phyloP scores from a whole-genome alignment of 2,113 vertebrate genomes.

The Rana temporaria region DNA sequence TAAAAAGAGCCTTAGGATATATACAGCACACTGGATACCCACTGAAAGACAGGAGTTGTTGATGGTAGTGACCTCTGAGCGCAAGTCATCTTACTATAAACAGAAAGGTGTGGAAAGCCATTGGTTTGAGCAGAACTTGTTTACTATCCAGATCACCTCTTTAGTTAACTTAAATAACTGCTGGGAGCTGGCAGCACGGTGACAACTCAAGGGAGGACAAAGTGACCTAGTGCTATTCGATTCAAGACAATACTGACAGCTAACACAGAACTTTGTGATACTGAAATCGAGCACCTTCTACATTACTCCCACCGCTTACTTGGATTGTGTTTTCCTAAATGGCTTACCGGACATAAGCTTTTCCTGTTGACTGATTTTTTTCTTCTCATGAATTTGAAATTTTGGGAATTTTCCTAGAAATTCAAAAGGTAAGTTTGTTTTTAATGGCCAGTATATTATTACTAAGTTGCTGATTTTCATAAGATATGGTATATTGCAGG shows the following conservation, averaged over 20 bases:
- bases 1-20: slow-evolving; percentile 71
- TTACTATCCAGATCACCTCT: slow-evolving; percentile 72
- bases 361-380: slow-evolving; percentile 18
- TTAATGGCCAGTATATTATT: not conserved
- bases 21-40: slow-evolving; percentile 70
- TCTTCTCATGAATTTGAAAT: slow-evolving; percentile 1
- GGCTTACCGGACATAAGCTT: slow-evolving; percentile 18
- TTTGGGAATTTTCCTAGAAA: not conserved
- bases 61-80: slow-evolving; percentile 76
- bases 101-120: slow-evolving; percentile 78
- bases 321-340: slow-evolving; percentile 64
- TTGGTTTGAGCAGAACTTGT: slow-evolving; percentile 73
- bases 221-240: slow-evolving; percentile 66
- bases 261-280: slow-evolving; percentile 52
- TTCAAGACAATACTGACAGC: slow-evolving; percentile 61
- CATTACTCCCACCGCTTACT: slow-evolving; percentile 53
- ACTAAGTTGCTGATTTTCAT: not conserved
- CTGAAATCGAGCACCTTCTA: slow-evolving; percentile 31
- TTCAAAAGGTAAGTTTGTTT: slow-evolving; percentile 27
- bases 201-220: slow-evolving; percentile 65
- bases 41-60: slow-evolving; percentile 74
- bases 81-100: slow-evolving; percentile 81
- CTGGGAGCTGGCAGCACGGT: slow-evolving; percentile 54
- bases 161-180: slow-evolving; percentile 71
- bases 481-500: not conserved